phyloP scores from a whole-genome alignment of 2,888 invertebrate species.

The Rhamnusium bicolor region DNA sequence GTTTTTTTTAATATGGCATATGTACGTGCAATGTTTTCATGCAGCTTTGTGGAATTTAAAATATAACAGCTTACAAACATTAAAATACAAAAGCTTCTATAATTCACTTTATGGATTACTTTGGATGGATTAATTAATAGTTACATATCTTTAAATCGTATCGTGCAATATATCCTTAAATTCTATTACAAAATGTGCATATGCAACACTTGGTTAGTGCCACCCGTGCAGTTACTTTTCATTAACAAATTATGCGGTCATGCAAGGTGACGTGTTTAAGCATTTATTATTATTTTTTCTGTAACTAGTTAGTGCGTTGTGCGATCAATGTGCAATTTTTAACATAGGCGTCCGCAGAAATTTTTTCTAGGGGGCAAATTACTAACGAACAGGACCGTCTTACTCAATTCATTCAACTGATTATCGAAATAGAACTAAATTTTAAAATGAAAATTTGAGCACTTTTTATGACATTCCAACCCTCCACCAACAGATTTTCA shows the following conservation, averaged over 20 bases:
- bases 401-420: too few relatives aligned
- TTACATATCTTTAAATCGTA: neutral
- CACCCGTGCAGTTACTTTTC: neutral
- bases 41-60: neutral
- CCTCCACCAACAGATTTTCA: too few relatives aligned
- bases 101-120: constrained; percentile 29
- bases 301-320: neutral
- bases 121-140: neutral
- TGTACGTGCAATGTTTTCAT: neutral
- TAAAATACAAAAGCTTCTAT: constrained; percentile 10
- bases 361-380: neutral
- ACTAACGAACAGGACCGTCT: too few relatives aligned
- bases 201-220: neutral
- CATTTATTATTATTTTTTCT: neutral
- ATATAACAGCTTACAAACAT: neutral
- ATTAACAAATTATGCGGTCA: neutral
- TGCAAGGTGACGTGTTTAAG: neutral
- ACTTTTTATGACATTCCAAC: too few relatives aligned
- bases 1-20: neutral
- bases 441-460: too few relatives aligned
- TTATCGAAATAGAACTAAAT: too few relatives aligned
- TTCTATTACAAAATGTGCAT: neutral
- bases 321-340: neutral
- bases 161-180: constrained; percentile 3
- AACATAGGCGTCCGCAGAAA: neutral